A percentile compares a stretch with the other conserved stretches of the same genome.
Conservation (phyloP, 2,797 vertebrate genomes). For the Megalops cyprinoides region DNA sequence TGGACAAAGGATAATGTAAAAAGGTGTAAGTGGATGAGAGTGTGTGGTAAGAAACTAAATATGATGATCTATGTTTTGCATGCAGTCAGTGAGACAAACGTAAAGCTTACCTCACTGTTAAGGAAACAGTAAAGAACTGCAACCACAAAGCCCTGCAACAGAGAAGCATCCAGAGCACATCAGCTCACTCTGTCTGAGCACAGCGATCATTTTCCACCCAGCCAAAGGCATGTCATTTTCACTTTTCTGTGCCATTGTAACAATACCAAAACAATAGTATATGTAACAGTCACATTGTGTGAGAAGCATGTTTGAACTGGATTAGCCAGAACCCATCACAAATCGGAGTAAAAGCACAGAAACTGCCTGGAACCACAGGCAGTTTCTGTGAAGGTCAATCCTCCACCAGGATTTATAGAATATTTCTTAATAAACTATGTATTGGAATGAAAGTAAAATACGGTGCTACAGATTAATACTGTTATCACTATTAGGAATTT, state of each 20-base stretch:
- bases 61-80: neutral
- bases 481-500: no score
- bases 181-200: neutral
- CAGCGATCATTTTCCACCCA: neutral
- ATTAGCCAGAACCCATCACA: neutral
- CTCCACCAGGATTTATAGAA: no score
- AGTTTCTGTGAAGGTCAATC: no score
- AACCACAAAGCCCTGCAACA: conserved; percentile 85
- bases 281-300: neutral
- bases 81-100: neutral
- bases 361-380: no score
- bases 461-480: no score
- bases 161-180: neutral
- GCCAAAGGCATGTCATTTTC: neutral
- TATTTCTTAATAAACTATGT: no score
- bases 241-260: neutral
- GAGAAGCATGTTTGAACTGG: no score
- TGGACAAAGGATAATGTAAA: no score
- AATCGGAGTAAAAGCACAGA: neutral
- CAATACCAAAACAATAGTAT: no score
- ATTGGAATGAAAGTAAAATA: no score
- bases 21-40: no score
- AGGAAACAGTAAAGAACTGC: conserved; percentile 93
- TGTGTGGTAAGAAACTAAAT: no score
- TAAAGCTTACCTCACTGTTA: conserved; percentile 84